A percentile compares a stretch with the other conserved stretches of the same genome.
Evolutionary conservation across 2,797 vertebrate genomes (phyloP).

Genomic region (Helostoma temminkii): DNA sequence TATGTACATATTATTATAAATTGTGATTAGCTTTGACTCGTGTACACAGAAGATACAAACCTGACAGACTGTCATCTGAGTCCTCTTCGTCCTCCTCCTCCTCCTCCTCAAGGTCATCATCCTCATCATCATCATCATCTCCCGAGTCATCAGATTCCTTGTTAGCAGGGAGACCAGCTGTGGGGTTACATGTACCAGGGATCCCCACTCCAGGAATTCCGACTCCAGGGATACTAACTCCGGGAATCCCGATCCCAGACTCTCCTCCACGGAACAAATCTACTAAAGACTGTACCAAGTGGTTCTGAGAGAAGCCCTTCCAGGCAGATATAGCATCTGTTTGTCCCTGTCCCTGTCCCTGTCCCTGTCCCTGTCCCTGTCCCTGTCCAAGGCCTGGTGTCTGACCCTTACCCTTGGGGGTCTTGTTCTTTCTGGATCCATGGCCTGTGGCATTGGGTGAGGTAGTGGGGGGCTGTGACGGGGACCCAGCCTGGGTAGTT

Average conservation of each 20-base stretch:
- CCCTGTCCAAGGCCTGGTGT: conserved; percentile 61
- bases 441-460: conserved; percentile 88
- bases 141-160: conserved; percentile 98
- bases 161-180: conserved; percentile 88
- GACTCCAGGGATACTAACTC: conserved; percentile 79
- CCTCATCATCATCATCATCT: conserved; percentile 91
- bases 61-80: conserved; percentile 97
- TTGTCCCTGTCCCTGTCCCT: conserved; percentile 66
- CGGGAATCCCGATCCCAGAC: conserved; percentile 81
- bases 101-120: conserved; percentile 92
- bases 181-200: conserved; percentile 78
- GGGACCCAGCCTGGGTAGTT: conserved; percentile 74
- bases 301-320: conserved; percentile 90
- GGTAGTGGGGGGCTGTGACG: conserved; percentile 84
- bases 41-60: conserved; percentile 71
- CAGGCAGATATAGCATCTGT: conserved; percentile 82
- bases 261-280: conserved; percentile 94
- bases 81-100: conserved; percentile 95
- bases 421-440: conserved; percentile 92
- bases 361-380: conserved; percentile 76
- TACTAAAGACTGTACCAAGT: conserved; percentile 89
- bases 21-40: not conserved
- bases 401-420: conserved; percentile 80
- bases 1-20: conserved; percentile 2
- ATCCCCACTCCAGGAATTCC: conserved; percentile 80